These are phyloP conservation scores for Cetoscarus ocellatus DNA, from an alignment of 2,797 vertebrate species.

Conservation along the genomic window DNA sequence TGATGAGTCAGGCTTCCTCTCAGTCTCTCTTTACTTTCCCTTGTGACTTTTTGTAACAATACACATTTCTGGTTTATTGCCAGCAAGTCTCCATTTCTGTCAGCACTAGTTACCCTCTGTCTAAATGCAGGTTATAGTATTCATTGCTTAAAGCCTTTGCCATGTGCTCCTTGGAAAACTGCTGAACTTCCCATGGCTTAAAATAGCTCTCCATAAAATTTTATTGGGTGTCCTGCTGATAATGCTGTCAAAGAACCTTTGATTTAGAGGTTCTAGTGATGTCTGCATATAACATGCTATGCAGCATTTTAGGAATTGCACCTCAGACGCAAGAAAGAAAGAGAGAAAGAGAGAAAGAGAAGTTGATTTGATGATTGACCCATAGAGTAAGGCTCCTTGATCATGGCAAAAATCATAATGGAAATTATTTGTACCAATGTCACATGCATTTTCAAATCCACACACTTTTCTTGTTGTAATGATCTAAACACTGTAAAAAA, in stretches of 20 bases:
- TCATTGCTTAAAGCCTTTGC: not conserved
- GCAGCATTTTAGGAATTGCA: conserved; percentile 23
- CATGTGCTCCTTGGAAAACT: conserved; percentile 14
- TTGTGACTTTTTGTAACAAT: conserved; percentile 21
- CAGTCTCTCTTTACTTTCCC: conserved; percentile 29
- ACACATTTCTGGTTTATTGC: not conserved
- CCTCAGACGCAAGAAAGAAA: no score
- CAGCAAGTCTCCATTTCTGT: not conserved
- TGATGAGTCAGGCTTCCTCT: conserved; percentile 63
- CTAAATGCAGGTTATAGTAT: not conserved
- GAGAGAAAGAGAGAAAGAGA: conserved; percentile 27
- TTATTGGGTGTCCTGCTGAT: conserved; percentile 39
- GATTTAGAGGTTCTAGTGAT: conserved; percentile 44
- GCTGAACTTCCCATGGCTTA: conserved; percentile 15
- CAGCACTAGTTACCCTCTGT: not conserved
- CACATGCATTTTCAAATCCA: no score
- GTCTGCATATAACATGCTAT: conserved; percentile 26
- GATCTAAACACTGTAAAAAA: no score
- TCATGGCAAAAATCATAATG: no score
- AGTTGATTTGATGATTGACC: conserved; percentile 7
- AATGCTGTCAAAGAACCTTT: conserved; percentile 36
- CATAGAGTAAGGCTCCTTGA: no score
- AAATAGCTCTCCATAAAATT: conserved; percentile 49
- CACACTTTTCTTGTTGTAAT: no score
- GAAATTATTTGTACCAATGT: no score